Evolutionary conservation across 2,113 vertebrate species (phyloP).

Genomic region (Asarcornis scutulata): DNA sequence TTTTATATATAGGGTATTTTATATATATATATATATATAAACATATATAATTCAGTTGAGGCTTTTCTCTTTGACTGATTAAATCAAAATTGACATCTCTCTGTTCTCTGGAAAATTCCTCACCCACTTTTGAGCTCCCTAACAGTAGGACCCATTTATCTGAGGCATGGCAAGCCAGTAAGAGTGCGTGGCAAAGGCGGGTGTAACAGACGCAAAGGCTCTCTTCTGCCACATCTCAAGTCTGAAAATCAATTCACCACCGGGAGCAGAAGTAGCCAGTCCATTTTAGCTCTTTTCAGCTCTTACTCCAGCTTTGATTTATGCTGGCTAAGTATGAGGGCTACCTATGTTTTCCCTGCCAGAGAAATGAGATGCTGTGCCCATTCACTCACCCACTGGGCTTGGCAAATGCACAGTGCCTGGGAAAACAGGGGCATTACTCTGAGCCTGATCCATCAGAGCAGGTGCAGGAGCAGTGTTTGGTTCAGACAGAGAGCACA

Average conservation of each 20-base stretch:
- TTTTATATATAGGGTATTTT: too few species aligned
- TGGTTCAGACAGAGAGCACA: neutral
- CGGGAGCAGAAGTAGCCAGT: neutral
- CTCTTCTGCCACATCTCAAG: neutral
- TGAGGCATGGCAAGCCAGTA: neutral
- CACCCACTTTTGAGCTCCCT: neutral
- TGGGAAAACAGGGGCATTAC: neutral
- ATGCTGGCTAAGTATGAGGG: neutral
- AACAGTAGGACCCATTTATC: neutral
- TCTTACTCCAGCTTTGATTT: neutral
- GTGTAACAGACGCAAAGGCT: neutral
- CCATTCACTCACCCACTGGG: neutral
- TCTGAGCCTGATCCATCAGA: accelerated
- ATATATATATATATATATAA: too few species aligned
- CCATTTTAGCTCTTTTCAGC: neutral
- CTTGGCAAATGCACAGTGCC: neutral
- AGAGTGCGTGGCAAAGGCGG: neutral
- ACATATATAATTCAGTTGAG: neutral
- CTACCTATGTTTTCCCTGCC: neutral
- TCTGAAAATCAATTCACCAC: neutral
- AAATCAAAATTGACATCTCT: neutral
- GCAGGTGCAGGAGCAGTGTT: neutral
- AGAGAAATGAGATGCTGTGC: neutral
- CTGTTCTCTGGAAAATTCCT: neutral
- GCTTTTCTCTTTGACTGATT: neutral